These are phyloP conservation scores for Kobus ellipsiprymnus DNA, from an alignment of 2,113 vertebrate species.

Conservation along the genomic window DNA sequence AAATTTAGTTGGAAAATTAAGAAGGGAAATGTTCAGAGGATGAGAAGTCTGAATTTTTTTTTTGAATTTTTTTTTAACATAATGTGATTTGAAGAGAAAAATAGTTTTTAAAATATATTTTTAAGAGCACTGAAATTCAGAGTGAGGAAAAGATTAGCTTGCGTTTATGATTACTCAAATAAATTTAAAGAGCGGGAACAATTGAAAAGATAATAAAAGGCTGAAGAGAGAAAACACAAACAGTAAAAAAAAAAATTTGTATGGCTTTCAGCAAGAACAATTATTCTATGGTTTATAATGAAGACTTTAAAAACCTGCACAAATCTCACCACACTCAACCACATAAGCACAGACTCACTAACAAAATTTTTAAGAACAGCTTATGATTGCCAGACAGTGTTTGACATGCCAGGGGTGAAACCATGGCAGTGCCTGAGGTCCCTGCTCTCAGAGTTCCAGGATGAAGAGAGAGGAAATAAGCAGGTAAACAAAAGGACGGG, in stretches of 20 bases:
- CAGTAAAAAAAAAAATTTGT: not conserved
- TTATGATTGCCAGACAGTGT: not conserved
- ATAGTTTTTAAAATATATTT: not conserved
- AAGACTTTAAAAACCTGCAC: not conserved
- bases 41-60: not conserved
- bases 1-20: not conserved
- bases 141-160: not conserved
- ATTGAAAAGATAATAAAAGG: not conserved
- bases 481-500: not conserved
- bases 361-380: not conserved
- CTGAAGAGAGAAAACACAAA: not conserved
- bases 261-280: not conserved
- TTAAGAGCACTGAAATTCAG: not conserved
- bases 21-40: not conserved
- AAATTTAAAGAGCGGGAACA: not conserved
- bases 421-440: not conserved
- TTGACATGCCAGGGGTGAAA: not conserved
- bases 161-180: not conserved
- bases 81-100: slow-evolving; percentile 16
- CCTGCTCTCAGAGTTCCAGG: not conserved
- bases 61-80: not conserved
- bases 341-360: not conserved
- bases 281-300: not conserved
- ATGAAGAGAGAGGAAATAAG: not conserved
- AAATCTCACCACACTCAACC: not conserved